Evolutionary conservation across 2,113 vertebrate genomes (phyloP), one percentile per base, ranked within the genome.

Genomic region (Gavialis gangeticus): DNA sequence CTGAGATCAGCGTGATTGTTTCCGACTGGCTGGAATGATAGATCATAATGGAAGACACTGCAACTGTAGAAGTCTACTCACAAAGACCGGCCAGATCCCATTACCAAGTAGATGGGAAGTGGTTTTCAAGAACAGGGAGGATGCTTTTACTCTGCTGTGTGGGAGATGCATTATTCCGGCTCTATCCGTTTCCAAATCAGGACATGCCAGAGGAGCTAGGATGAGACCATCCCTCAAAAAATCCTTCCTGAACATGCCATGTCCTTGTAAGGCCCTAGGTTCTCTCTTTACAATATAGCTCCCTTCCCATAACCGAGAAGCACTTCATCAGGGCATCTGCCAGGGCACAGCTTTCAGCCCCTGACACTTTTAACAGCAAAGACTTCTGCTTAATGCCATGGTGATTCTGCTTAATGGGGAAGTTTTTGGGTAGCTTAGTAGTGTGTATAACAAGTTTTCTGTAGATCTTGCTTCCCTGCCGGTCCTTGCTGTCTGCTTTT

Each of bases 211-310:
- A 91, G 94, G 58, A 88, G 80, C 63, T 93, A 83, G 91, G 97
- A 97, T 71, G 82, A 94, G 92, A 96, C 27, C 92, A 93, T 71
- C 69, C 2, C 13, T 76, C 89, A 87, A 78, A 93, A 96, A 96
- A 94, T 91, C 88, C 85, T 89, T 89, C 76, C 63, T 57, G 66
- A 89, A 77, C 82, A 84, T 92, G 95, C 91, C 92, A 95, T 96
- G 92, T 93, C 97, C 96, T 97, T 97, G 92, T 97, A 97, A 97
- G 96, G 96, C 66, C 81, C 94, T 93, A 64, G 78, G 77, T 91
- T 95, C 91, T 93, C 81, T 56, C 90, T 94, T 87, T 69, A 75
- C 58, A 77, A 24, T 1, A n/a, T 76, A 63, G 75, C 91, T 94
- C 0, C 3, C 69, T 79, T 91, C 81, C 55, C 69, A 56, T 79